Evolutionary conservation across 2,797 vertebrate genomes (phyloP).

Genomic region (Arnoldichthys spilopterus): DNA sequence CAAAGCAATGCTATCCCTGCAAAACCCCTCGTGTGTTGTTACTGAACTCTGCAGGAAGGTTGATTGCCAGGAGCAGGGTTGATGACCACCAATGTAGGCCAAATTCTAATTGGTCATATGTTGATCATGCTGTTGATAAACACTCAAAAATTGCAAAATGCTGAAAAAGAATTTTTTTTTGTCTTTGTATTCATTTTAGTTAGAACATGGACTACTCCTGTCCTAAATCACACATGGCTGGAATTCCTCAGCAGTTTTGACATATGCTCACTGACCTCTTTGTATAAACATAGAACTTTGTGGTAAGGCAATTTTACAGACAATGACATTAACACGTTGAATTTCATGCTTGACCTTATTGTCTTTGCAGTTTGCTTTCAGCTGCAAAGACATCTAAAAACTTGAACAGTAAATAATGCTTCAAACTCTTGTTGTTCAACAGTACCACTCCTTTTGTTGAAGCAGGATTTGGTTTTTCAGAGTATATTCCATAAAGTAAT

Average conservation of each 20-base stretch:
- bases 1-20: too few species aligned
- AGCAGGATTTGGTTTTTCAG: not conserved
- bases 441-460: not conserved
- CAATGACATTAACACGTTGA: not conserved
- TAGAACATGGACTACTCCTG: not conserved
- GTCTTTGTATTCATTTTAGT: not conserved
- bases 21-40: too few species aligned
- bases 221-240: not conserved
- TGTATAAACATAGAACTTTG: not conserved
- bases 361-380: not conserved
- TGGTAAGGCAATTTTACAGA: not conserved
- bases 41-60: too few species aligned
- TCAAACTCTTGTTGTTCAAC: not conserved
- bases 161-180: not conserved
- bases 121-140: not conserved
- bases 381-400: not conserved
- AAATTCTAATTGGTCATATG: not conserved
- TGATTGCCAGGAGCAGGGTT: too few species aligned
- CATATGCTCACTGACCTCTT: constrained; percentile 1
- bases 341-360: constrained; percentile 12
- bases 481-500: not conserved
- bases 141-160: too few species aligned
- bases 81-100: too few species aligned
- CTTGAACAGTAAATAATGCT: not conserved
- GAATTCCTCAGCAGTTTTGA: not conserved